Evolutionary conservation across 1,140 invertebrate species (phyloP).

Genomic region (Tribolium madens): DNA sequence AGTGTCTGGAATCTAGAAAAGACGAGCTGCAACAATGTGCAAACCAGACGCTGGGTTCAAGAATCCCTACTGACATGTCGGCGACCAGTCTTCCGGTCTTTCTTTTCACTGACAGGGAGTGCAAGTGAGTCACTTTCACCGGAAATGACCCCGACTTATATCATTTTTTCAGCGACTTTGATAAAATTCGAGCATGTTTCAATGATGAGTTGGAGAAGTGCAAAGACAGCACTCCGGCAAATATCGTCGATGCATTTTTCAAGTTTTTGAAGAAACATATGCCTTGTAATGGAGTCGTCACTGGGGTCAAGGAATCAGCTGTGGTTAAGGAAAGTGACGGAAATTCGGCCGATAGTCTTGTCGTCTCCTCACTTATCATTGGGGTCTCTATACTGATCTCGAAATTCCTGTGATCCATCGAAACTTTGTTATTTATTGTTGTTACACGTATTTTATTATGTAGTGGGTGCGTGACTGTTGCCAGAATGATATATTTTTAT

Average conservation of each 20-base stretch:
- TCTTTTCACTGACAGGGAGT: constrained; percentile 68
- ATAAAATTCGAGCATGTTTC: constrained; percentile 73
- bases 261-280: constrained; percentile 78
- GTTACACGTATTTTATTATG: not conserved
- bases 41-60: constrained; percentile 70
- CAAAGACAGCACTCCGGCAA: constrained; percentile 79
- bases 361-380: not conserved
- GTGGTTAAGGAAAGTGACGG: not conserved
- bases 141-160: constrained; percentile 8
- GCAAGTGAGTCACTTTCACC: constrained; percentile 66
- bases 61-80: constrained; percentile 65
- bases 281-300: constrained; percentile 70
- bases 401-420: not conserved
- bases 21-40: constrained; percentile 73
- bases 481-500: not conserved
- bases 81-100: constrained; percentile 69
- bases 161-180: constrained; percentile 68
- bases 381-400: not conserved
- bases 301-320: not conserved
- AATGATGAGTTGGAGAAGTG: constrained; percentile 76
- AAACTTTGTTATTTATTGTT: not conserved
- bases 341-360: not conserved
- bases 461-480: not conserved
- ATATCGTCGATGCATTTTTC: constrained; percentile 82
- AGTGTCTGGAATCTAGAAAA: constrained; percentile 75